Conservation (phyloP, 2,888 invertebrate genomes). For the Phaedon cochleariae region DNA sequence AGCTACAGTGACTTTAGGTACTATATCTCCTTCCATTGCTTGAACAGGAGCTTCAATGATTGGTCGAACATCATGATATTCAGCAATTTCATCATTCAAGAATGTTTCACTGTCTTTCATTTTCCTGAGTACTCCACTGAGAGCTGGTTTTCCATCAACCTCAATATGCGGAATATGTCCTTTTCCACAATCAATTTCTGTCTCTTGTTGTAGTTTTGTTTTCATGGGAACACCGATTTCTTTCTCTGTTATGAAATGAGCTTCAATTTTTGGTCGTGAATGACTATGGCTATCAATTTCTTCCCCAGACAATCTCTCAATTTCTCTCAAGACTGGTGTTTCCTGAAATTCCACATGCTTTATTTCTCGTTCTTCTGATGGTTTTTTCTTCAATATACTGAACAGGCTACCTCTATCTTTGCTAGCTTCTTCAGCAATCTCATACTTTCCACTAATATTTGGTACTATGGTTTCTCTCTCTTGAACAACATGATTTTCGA, state of each 20-base stretch:
- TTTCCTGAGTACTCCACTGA: no score
- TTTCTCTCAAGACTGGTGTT: conserved; percentile 16
- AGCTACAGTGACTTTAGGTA: not conserved
- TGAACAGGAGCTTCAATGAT: not conserved
- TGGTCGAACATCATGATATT: conserved; percentile 41
- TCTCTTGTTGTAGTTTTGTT: no score
- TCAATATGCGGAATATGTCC: no score
- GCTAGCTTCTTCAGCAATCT: not conserved
- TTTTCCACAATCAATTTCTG: no score
- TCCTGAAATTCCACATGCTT: not conserved
- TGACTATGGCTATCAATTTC: no score
- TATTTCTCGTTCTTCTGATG: conserved; percentile 1
- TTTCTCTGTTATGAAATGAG: conserved; percentile 18
- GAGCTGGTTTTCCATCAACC: no score
- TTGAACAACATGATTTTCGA: not conserved
- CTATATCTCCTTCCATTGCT: not conserved
- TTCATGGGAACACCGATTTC: no score
- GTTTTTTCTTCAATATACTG: conserved; percentile 30
- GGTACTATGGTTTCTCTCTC: conserved; percentile 13
- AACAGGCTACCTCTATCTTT: conserved; percentile 17
- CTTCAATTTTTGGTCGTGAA: no score
- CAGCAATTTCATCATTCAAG: conserved; percentile 43
- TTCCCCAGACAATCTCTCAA: no score
- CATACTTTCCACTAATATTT: no score
- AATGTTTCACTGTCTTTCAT: conserved; percentile 44